These are phyloP conservation scores for Hipposideros armiger DNA, from an alignment of 2,113 vertebrate genomes.

Conservation along the genomic window DNA sequence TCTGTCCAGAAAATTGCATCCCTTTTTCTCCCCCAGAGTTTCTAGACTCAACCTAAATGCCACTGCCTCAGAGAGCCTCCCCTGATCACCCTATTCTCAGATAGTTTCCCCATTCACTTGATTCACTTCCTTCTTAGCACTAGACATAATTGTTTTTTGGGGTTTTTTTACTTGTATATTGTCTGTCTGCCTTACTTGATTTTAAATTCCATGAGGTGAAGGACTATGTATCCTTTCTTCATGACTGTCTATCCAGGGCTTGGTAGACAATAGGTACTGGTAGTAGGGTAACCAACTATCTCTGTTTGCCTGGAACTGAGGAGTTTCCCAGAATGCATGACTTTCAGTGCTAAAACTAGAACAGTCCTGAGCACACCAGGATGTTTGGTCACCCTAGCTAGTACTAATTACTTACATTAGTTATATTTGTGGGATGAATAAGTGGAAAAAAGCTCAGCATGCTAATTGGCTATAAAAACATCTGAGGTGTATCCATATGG, in stretches of 20 bases:
- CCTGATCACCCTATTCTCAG: too few relatives aligned
- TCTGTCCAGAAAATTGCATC: not conserved
- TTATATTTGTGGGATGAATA: slow-evolving; percentile 44
- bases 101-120: not conserved
- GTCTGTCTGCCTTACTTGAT: not conserved
- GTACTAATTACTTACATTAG: not conserved
- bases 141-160: not conserved
- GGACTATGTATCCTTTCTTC: not conserved
- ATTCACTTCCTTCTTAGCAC: not conserved
- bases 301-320: not conserved
- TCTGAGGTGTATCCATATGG: slow-evolving; percentile 30
- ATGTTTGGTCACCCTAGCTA: not conserved
- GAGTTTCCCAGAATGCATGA: not conserved
- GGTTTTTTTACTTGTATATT: not conserved
- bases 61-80: not conserved
- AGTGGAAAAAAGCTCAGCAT: slow-evolving; percentile 10
- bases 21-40: not conserved
- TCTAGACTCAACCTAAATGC: not conserved
- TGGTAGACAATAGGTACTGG: not conserved
- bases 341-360: slow-evolving; percentile 15
- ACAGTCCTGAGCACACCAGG: not conserved
- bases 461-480: slow-evolving; percentile 33
- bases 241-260: not conserved
- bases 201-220: slow-evolving; percentile 23
- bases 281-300: not conserved